Evolutionary conservation across 2,888 invertebrate genomes (phyloP).

Genomic region (Chrysomela aeneicollis): DNA sequence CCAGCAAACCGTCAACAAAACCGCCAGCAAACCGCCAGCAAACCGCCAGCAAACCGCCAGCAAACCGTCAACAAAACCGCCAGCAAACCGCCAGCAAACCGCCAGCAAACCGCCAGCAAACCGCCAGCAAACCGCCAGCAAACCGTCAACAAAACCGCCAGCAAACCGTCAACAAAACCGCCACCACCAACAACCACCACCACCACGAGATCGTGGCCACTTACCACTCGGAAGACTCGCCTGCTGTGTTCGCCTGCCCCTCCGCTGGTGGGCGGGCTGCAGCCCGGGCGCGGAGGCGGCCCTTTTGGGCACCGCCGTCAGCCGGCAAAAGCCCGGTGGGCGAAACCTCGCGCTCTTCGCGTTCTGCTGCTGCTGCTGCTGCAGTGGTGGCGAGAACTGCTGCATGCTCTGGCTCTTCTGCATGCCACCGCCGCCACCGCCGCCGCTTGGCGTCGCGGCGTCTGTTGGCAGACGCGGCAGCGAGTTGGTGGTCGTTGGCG

Average conservation of each 20-base stretch:
- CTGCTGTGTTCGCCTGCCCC: slow-evolving; percentile 62
- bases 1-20: too few relatives aligned
- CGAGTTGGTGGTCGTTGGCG: slow-evolving; percentile 74
- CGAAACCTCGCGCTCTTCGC: slow-evolving; percentile 89
- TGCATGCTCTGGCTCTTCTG: slow-evolving; percentile 72
- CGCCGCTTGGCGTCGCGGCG: too few relatives aligned
- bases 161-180: slow-evolving; percentile 7
- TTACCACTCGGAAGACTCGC: slow-evolving; percentile 66
- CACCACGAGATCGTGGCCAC: too few relatives aligned
- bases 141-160: too few relatives aligned
- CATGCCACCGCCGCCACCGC: slow-evolving; percentile 59
- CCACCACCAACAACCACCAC: too few relatives aligned
- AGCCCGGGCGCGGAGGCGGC: slow-evolving; percentile 80
- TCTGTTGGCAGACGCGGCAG: slow-evolving; percentile 76
- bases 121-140: too few relatives aligned
- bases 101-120: too few relatives aligned
- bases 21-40: too few relatives aligned
- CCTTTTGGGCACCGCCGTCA: slow-evolving; percentile 69
- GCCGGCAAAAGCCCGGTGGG: slow-evolving; percentile 80
- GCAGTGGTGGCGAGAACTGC: slow-evolving; percentile 67
- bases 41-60: too few relatives aligned
- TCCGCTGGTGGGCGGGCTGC: slow-evolving; percentile 70
- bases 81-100: too few relatives aligned
- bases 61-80: too few relatives aligned
- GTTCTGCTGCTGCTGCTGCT: too few relatives aligned